Conservation (phyloP, 1,140 invertebrate species). For the Macrotrachela quadricornifera region DNA sequence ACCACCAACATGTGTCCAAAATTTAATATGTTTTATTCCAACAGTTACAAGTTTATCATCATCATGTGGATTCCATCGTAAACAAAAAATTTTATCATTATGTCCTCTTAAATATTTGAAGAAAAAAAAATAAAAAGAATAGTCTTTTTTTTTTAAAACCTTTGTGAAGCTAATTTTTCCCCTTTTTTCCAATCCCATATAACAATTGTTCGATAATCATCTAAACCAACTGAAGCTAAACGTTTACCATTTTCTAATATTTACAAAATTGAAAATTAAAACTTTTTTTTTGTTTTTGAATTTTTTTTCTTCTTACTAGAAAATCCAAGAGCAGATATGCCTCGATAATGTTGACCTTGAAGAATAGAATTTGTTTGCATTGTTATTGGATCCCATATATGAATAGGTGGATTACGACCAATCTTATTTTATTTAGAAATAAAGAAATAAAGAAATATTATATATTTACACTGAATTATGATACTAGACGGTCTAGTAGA, state of each 20-base stretch:
- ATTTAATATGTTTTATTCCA: slow-evolving; percentile 31
- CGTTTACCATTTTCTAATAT: slow-evolving; percentile 26
- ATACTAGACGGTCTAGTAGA: too few relatives aligned
- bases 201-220: slow-evolving; percentile 29
- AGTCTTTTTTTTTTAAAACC: slow-evolving; percentile 11
- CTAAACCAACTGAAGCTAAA: slow-evolving; percentile 27
- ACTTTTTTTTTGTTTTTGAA: too few relatives aligned
- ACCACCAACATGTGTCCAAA: slow-evolving; percentile 30
- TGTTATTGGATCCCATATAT: slow-evolving; percentile 28
- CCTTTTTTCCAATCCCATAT: slow-evolving; percentile 32
- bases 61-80: slow-evolving; percentile 30
- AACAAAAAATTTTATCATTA: slow-evolving; percentile 31
- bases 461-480: too few relatives aligned
- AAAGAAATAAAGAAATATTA: not conserved
- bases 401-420: slow-evolving; percentile 26
- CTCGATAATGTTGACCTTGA: slow-evolving; percentile 29
- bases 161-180: slow-evolving; percentile 27
- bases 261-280: too few relatives aligned
- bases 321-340: slow-evolving; percentile 31
- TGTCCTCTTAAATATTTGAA: slow-evolving; percentile 19
- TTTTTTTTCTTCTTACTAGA: slow-evolving; percentile 24
- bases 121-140: too few relatives aligned
- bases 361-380: slow-evolving; percentile 27
- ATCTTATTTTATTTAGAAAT: slow-evolving; percentile 14
- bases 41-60: slow-evolving; percentile 23